Base-by-base conservation (phyloP, 23 tunicate species). In the Trididemnum clinides region DNA sequence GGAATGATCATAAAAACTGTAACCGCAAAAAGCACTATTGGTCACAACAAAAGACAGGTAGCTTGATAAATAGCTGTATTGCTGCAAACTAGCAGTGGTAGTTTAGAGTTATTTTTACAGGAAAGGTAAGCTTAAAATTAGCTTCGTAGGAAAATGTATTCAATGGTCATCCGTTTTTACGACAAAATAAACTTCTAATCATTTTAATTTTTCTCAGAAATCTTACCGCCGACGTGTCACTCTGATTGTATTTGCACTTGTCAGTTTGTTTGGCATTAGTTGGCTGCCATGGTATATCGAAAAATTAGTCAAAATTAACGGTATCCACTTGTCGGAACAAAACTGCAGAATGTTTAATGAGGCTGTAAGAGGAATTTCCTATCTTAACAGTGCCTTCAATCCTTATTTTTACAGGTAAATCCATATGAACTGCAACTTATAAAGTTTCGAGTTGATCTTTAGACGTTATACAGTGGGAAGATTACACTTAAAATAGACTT, bases 341-440 rank as follows among this genome's bases (percentile, higher is more conserved):
- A 51, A 64, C 12, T 94, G 98, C 87, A 51, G 21, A 21, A 73
- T 19, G 25, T 59, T 94, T 19, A 35, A 34, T 10, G 51, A 89
- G 30, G 93, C 89, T 0, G 90, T 82, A n/a, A 62, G 98, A 33
- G 80, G 74, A 22, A 57, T 94, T 34, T 81, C 98, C 25, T 94
- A 94, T 82, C 77, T 94, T 10, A 94, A 94, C 88, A 94, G 98
- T 73, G 90, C 98, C 10, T 82, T 94, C 38, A 94, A 94, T 71
- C 98, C 98, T 3, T 94, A 94, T 50, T 94, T 94, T 69, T 94
- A 94, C 95, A 89, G 98, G 98, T 94, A 64, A 58, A 50, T 36
- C 4, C 5, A n/a, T n/a, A n/a, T n/a, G n/a, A n/a, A n/a, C n/a
- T n/a, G n/a, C n/a, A n/a, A n/a, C n/a, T n/a, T n/a, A n/a, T n/a